Evolutionary conservation across 2,888 invertebrate species (phyloP).

Genomic region (Nomada ruficornis): DNA sequence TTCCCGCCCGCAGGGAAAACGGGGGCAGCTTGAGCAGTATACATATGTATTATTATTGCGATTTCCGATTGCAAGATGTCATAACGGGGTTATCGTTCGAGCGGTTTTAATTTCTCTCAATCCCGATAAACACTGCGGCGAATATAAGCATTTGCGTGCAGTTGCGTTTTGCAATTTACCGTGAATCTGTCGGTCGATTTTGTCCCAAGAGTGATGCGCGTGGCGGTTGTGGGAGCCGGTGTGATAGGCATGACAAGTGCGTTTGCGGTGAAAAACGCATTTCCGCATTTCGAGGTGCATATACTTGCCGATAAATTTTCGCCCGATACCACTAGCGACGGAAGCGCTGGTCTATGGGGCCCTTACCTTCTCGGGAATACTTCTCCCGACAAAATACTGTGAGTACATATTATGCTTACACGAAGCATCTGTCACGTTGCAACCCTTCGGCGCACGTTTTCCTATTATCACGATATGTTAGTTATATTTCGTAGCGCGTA

Average conservation of each 20-base stretch:
- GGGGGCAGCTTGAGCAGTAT: too few relatives aligned
- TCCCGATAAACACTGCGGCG: neutral
- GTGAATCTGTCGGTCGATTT: neutral
- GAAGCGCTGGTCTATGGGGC: slow-evolving; percentile 91
- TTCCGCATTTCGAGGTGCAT: slow-evolving; percentile 86
- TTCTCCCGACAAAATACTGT: slow-evolving; percentile 85
- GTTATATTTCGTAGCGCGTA: neutral
- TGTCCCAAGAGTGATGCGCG: slow-evolving; percentile 73
- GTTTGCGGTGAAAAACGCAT: slow-evolving; percentile 87
- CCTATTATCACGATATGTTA: too few relatives aligned
- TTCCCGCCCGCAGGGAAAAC: too few relatives aligned
- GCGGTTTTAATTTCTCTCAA: neutral
- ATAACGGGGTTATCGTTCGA: slow-evolving; percentile 11
- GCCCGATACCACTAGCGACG: slow-evolving; percentile 91
- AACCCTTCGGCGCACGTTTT: too few relatives aligned
- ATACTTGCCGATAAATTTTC: slow-evolving; percentile 88
- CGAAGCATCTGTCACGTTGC: too few relatives aligned
- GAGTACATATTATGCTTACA: slow-evolving; percentile 62
- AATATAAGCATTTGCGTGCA: neutral
- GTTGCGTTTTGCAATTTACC: neutral
- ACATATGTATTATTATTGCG: too few relatives aligned
- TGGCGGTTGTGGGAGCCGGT: slow-evolving; percentile 91
- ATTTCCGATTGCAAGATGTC: neutral
- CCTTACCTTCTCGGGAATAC: slow-evolving; percentile 88
- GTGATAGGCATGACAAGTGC: slow-evolving; percentile 90